Conservation (phyloP, 2,888 invertebrate genomes). For the Apeira syringaria region DNA sequence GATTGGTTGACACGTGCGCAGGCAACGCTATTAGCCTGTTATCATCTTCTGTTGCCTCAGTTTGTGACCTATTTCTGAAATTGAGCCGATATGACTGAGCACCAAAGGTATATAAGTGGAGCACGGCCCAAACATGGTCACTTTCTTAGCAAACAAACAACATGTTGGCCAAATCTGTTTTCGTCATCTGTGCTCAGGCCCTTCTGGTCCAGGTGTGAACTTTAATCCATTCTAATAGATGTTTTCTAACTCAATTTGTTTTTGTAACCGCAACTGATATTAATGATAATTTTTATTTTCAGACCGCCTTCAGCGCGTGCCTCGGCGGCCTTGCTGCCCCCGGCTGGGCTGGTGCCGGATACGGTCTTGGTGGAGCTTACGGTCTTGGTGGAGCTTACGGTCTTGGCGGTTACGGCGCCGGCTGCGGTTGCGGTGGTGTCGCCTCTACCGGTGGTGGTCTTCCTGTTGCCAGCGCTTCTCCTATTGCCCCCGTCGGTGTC, state of each 20-base stretch:
- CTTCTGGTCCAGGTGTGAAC: conserved; percentile 36
- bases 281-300: not conserved
- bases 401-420: conserved; percentile 23
- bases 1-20: conserved; percentile 4
- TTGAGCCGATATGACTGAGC: conserved; percentile 5
- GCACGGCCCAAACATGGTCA: not conserved
- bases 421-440: conserved; percentile 24
- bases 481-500: conserved; percentile 38
- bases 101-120: conserved; percentile 18
- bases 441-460: conserved; percentile 40
- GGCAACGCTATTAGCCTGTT: not conserved
- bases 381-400: conserved; percentile 20
- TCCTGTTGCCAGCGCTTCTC: conserved; percentile 35
- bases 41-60: conserved; percentile 9
- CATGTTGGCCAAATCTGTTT: conserved; percentile 36
- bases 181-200: conserved; percentile 37
- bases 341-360: conserved; percentile 1
- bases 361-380: conserved; percentile 18
- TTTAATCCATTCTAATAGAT: not conserved
- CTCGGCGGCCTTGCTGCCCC: conserved; percentile 9
- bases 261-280: too few species aligned
- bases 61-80: conserved; percentile 19
- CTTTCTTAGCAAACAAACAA: conserved; percentile 20
- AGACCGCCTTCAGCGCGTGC: conserved; percentile 8
- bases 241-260: not conserved